Conservation (phyloP, 1,140 invertebrate species). For the Nasonia longicornis region DNA sequence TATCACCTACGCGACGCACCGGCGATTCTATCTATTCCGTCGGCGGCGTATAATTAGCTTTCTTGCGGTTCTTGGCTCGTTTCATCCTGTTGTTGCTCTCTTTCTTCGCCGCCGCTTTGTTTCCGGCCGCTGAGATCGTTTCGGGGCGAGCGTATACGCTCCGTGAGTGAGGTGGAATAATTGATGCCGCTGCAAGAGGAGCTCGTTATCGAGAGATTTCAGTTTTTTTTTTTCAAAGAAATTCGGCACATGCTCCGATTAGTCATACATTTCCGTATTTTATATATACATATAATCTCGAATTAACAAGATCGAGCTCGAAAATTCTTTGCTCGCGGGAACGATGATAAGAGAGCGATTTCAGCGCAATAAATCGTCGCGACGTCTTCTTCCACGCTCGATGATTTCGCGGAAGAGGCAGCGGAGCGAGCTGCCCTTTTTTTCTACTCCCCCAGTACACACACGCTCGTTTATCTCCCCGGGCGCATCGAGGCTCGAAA, state of each 20-base stretch:
- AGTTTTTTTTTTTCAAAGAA: background rate
- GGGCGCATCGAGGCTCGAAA: slow-evolving; percentile 47
- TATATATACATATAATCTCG: too few species aligned
- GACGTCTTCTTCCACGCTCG: slow-evolving; percentile 41
- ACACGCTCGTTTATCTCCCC: slow-evolving; percentile 47
- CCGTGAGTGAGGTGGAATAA: background rate
- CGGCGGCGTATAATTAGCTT: slow-evolving; percentile 36
- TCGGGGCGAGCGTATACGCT: background rate
- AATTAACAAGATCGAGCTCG: too few species aligned
- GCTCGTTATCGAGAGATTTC: background rate
- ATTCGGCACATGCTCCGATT: too few species aligned
- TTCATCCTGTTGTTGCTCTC: background rate
- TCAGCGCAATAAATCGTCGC: slow-evolving; percentile 38
- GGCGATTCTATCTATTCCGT: slow-evolving; percentile 8
- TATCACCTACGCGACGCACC: background rate
- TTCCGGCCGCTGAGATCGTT: background rate
- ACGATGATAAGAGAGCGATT: slow-evolving; percentile 31
- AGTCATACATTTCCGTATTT: too few species aligned
- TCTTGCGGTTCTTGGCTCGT: slow-evolving; percentile 18
- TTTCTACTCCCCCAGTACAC: background rate
- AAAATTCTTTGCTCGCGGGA: background rate
- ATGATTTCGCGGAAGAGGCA: slow-evolving; percentile 34
- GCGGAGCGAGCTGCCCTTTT: background rate
- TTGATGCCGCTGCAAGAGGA: background rate
- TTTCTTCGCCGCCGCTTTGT: background rate